Percentiles rank a stretch among this genome's conserved stretches.
Evolutionary conservation across 64 coral and sea anemone genomes (phyloP).

Genomic region (Cladopsammia gracilis): DNA sequence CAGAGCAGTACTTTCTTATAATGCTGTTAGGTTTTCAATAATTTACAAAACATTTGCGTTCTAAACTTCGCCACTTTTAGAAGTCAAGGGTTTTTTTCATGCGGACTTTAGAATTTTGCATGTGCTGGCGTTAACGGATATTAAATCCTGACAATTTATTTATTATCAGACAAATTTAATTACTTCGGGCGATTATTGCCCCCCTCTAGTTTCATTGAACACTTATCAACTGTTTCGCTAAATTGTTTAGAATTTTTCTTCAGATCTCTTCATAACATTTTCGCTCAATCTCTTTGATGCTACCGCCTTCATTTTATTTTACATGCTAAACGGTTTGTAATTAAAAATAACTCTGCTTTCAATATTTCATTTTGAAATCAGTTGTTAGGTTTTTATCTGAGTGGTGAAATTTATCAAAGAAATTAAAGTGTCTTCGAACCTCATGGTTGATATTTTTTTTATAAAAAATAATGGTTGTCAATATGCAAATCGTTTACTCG

Average conservation of each 20-base stretch:
- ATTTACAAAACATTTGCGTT: too few species aligned
- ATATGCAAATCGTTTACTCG: too few species aligned
- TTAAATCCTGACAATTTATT: not conserved
- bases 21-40: too few species aligned
- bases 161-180: slow-evolving; percentile 18
- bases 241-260: not conserved
- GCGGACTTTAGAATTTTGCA: not conserved
- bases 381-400: not conserved
- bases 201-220: not conserved
- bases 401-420: not conserved
- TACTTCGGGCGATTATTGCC: slow-evolving; percentile 27
- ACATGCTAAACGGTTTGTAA: not conserved
- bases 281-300: not conserved
- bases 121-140: not conserved
- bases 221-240: not conserved
- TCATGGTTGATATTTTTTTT: too few species aligned
- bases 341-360: not conserved
- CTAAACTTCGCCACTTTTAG: too few species aligned
- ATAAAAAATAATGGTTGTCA: too few species aligned
- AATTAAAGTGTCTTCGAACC: not conserved
- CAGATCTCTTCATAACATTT: not conserved
- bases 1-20: too few species aligned
- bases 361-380: not conserved
- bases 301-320: not conserved
- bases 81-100: not conserved